phyloP scores from a whole-genome alignment of 2,888 invertebrate genomes.

The Aphidoletes aphidimyza region DNA sequence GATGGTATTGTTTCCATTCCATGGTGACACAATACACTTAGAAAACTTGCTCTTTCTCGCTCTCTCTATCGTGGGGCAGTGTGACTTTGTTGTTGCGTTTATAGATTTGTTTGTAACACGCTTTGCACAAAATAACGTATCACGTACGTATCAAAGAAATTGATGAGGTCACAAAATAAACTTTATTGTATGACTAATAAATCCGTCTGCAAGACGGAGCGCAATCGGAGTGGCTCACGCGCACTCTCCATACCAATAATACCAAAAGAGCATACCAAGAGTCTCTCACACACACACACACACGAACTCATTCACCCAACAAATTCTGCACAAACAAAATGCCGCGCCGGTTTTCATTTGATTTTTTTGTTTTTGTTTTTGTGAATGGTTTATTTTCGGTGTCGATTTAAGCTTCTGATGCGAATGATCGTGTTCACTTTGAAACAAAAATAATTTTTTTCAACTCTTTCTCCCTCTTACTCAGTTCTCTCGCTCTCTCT shows the following conservation, averaged over 20 bases:
- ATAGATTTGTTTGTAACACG: not conserved
- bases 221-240: too few relatives aligned
- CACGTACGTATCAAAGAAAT: conserved; percentile 25
- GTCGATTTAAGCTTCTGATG: not conserved
- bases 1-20: conserved; percentile 28
- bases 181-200: conserved; percentile 46
- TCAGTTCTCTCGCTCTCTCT: not conserved
- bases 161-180: conserved; percentile 42
- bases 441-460: not conserved
- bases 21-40: conserved; percentile 11
- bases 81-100: not conserved
- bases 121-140: not conserved
- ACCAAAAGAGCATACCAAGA: too few relatives aligned
- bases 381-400: not conserved
- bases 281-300: too few relatives aligned
- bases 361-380: too few relatives aligned
- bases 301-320: too few relatives aligned
- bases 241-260: too few relatives aligned
- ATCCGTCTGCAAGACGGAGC: not conserved
- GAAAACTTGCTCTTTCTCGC: not conserved
- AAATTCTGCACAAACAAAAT: too few relatives aligned
- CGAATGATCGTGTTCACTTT: not conserved
- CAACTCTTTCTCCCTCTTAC: not conserved
- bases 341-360: too few relatives aligned
- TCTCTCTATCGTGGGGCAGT: not conserved